Evolutionary conservation across 2,797 vertebrate genomes (phyloP), one percentile per base, ranked within the genome.

Genomic region (Iguana delicatissima): DNA sequence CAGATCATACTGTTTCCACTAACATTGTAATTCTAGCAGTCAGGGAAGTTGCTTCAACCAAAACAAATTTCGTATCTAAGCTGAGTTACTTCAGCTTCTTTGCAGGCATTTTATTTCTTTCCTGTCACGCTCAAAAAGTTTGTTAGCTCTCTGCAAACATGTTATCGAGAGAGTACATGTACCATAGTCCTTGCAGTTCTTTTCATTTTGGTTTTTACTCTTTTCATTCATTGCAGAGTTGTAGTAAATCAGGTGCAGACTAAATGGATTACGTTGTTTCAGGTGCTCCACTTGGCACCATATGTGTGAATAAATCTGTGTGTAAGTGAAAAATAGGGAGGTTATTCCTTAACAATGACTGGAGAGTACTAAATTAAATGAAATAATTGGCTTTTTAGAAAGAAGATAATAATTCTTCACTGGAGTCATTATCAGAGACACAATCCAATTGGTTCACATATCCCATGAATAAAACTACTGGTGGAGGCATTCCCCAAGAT

Each of bases 11-110:
- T 93, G 84, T 95, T 95, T 95, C 93, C 91, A 57, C 55, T 4
- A 29, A 91, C 93, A 83, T 91, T 96, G 73, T 93, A 87, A 18
- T 91, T 90, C 67, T 91, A 94, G 84, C 93, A 91, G 32, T 86
- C 22, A 73, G 89, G 85, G 94, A 93, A 88, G 73, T 87, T 93
- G 73, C 91, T 95, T 92, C 4, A 93, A 88, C 90, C 94, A 91
- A 94, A 95, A 95, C 84, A 95, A 93, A 84, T 42, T 87, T 92
- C 91, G 95, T 86, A 88, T 87, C 85, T 94, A 93, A 91, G 20
- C 88, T 69, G 42, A 86, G 92, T 94, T 92, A 76, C 88, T 89
- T 94, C 86, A 91, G 92, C 93, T 86, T 74, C 64, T 94, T 92
- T 81, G 74, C 83, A 92, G 80, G 18, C 18, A 0, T 93, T 93